Percentiles rank a stretch among this genome's conserved stretches.
phyloP scores from a whole-genome alignment of 1,140 invertebrate genomes.

The Microplitis mediator region DNA sequence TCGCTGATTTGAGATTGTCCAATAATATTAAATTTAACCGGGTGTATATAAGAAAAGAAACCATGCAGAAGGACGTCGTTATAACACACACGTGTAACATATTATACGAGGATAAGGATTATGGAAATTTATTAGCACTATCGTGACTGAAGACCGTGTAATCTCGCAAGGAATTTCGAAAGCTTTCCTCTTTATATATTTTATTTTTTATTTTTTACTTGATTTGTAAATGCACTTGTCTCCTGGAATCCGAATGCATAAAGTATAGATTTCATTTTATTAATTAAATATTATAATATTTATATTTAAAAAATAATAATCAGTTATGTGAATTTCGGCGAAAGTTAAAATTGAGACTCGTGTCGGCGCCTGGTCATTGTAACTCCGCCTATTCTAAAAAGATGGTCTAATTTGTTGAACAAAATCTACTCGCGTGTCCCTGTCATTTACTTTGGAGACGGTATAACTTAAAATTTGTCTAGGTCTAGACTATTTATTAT shows the following conservation, averaged over 20 bases:
- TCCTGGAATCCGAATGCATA: too few relatives aligned
- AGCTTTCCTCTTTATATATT: not conserved
- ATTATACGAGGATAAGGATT: constrained; percentile 11
- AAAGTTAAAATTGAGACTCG: too few relatives aligned
- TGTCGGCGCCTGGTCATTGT: not conserved
- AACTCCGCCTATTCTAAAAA: not conserved
- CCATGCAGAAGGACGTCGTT: not conserved
- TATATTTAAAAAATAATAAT: too few relatives aligned
- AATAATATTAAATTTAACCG: too few relatives aligned
- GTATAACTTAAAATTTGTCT: constrained; percentile 2
- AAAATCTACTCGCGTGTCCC: constrained; percentile 12
- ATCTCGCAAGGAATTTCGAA: constrained; percentile 3
- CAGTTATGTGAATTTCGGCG: too few relatives aligned
- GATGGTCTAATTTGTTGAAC: not conserved
- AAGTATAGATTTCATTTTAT: too few relatives aligned
- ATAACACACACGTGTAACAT: not conserved
- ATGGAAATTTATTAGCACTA: constrained; percentile 11
- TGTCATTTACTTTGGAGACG: not conserved
- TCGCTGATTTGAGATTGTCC: too few relatives aligned
- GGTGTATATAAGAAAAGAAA: too few relatives aligned
- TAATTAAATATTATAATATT: too few relatives aligned
- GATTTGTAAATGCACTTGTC: too few relatives aligned
- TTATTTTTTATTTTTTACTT: too few relatives aligned
- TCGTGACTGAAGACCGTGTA: not conserved
- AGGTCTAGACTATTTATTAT: too few relatives aligned